A percentile compares a stretch with the other conserved stretches of the same genome.
These are phyloP conservation scores for Cremastobaeus sp. DNA, from an alignment of 2,888 invertebrate species.

Conservation along the genomic window DNA sequence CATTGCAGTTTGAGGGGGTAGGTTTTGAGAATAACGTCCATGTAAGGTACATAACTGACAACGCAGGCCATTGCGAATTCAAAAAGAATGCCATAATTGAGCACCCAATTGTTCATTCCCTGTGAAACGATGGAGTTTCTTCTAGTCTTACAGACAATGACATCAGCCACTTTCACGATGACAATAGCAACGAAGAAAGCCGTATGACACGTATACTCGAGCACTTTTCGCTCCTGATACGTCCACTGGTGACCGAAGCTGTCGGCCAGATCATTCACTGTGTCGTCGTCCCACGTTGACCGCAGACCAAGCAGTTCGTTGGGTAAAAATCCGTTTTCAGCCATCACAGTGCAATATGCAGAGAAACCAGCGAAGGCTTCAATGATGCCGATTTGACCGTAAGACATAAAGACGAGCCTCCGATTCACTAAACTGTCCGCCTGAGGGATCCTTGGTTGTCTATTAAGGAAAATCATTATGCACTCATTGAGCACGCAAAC, in stretches of 20 bases:
- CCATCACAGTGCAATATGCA: slow-evolving; percentile 88
- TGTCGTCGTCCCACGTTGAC: slow-evolving; percentile 84
- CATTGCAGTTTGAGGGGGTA: slow-evolving; percentile 83
- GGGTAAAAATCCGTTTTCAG: slow-evolving; percentile 88
- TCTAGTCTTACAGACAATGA: slow-evolving; percentile 88
- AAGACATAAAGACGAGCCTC: slow-evolving; percentile 87
- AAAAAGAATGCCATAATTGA: slow-evolving; percentile 82
- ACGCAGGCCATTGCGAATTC: slow-evolving; percentile 79
- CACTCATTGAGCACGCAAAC: no score
- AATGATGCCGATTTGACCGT: slow-evolving; percentile 91
- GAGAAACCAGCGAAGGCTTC: slow-evolving; percentile 90
- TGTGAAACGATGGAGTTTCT: slow-evolving; percentile 86
- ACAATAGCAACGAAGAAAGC: slow-evolving; percentile 89
- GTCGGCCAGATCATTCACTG: slow-evolving; percentile 83
- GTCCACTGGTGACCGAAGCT: slow-evolving; percentile 89
- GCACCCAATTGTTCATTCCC: slow-evolving; percentile 85
- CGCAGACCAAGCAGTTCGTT: slow-evolving; percentile 84
- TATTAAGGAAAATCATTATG: no score
- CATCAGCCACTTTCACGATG: slow-evolving; percentile 87
- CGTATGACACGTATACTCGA: slow-evolving; percentile 87
- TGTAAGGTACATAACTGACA: slow-evolving; percentile 79
- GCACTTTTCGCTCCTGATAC: slow-evolving; percentile 82
- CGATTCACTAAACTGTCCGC: slow-evolving; percentile 80
- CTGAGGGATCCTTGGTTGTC: slow-evolving; percentile 80
- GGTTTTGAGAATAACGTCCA: slow-evolving; percentile 81